phyloP scores from a whole-genome alignment of 1,140 invertebrate genomes.

The Diprion similis region DNA sequence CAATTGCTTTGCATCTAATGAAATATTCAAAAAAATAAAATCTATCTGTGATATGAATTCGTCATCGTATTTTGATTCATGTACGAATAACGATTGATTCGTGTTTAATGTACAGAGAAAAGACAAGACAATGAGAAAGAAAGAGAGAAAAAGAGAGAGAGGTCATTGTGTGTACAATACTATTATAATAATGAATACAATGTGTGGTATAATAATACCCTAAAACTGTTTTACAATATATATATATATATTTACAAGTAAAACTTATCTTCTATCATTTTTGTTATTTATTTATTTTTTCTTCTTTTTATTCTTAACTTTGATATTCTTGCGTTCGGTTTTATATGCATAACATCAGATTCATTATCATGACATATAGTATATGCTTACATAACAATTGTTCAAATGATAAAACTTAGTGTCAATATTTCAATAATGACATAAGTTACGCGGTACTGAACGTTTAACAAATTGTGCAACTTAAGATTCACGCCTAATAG shows the following conservation, averaged over 20 bases:
- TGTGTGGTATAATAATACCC: not conserved
- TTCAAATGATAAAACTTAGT: not conserved
- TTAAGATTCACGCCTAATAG: not conserved
- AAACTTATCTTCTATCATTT: not conserved
- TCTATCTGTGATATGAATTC: too few species aligned
- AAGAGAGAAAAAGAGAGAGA: not conserved
- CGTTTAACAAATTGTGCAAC: not conserved
- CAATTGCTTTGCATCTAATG: not conserved
- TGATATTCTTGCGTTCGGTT: not conserved
- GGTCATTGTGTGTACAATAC: slow-evolving; percentile 1
- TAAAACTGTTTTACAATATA: not conserved
- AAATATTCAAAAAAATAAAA: too few species aligned
- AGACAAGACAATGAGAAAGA: too few species aligned
- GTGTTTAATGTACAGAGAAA: not conserved
- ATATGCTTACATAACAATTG: not conserved
- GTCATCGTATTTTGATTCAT: not conserved
- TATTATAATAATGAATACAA: not conserved
- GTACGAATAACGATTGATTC: not conserved
- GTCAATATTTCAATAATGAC: not conserved
- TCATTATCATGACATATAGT: not conserved
- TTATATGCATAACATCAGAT: not conserved
- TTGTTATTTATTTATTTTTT: not conserved
- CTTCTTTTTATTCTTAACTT: not conserved
- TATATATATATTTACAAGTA: not conserved
- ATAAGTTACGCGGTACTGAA: not conserved